Evolutionary conservation across 2,888 invertebrate species (phyloP), one percentile per base, ranked within the genome.

Genomic region (Acrobeloides nanus): DNA sequence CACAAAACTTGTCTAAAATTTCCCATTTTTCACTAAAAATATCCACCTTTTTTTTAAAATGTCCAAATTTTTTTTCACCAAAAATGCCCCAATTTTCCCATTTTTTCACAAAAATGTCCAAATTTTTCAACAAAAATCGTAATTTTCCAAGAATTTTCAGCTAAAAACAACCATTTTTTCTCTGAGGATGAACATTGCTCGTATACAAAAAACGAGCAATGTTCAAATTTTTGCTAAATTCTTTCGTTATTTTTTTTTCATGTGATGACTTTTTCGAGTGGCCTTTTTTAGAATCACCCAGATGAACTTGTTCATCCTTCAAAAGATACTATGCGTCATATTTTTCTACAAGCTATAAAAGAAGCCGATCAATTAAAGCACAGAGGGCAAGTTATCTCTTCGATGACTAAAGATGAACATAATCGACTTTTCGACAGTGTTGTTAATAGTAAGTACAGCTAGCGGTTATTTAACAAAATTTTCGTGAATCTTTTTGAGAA

Each of bases 331-430:
- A 84, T 95, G 15, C 90, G 93, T 76, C 84, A 90, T 2, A 85
- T 89, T 75, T 97, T 89, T 75, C 85, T 97, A 44, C 85, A 90
- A 18, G 86, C 86, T 57, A 80, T 97, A 7, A 97, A 97, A 77
- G 97, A 97, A 79, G 95, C 97, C 1, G 95, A 95, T 79, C 86
- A 87, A n/a, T 78, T 97, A 34, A 97, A 97, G 75, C 93, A 95
- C 74, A 81, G 87, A 60, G 86, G 46, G 18, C 46, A 72, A 51
- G 61, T 77, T 3, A 75, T 78, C 27, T 75, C 74, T 38, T 59
- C 64, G 24, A 77, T 79, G 77, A 75, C 75, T 65, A 89, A 89
- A 72, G 89, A 89, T 74, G 95, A 97, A 69, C 93, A 95, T 73
- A 88, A 86, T 75, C 89, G 92, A 71, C 79, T 97, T 18, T 46